Conservation (phyloP, 2,888 invertebrate species). For the Charanyca ferruginea region DNA sequence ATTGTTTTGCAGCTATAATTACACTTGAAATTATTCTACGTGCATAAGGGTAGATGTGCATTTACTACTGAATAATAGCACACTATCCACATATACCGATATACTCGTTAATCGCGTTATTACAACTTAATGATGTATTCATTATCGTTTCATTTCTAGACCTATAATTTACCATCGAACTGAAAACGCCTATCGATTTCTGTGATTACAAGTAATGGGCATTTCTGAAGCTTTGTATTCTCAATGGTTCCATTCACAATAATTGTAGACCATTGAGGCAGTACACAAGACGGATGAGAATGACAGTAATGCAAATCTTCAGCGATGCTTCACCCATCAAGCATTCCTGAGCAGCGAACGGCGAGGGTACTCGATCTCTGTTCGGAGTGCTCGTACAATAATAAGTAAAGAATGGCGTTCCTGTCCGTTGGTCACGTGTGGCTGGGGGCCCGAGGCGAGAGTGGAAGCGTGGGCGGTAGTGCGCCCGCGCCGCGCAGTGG, state of each 20-base stretch:
- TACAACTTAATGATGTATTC: conserved; percentile 57
- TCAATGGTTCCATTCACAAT: conserved; percentile 71
- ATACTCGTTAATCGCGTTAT: conserved; percentile 50
- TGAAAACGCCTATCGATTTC: conserved; percentile 59
- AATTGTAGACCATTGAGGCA: conserved; percentile 77
- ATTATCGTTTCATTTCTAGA: conserved; percentile 48
- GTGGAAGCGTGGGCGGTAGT: conserved; percentile 86
- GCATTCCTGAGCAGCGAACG: conserved; percentile 71
- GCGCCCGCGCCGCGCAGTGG: conserved; percentile 26
- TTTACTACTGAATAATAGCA: conserved; percentile 59
- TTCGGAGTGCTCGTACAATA: conserved; percentile 67
- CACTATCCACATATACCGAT: conserved; percentile 47
- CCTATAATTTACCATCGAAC: conserved; percentile 53
- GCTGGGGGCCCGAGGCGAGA: conserved; percentile 84
- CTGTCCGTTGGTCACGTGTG: conserved; percentile 83
- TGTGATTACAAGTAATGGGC: conserved; percentile 69
- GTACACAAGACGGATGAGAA: conserved; percentile 76
- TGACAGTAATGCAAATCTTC: conserved; percentile 83
- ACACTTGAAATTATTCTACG: conserved; percentile 51
- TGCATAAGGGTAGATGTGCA: conserved; percentile 33
- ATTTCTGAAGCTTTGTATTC: conserved; percentile 67
- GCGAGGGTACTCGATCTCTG: conserved; percentile 76
- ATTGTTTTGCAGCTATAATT: conserved; percentile 49
- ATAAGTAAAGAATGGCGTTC: conserved; percentile 80
- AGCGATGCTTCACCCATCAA: conserved; percentile 74